Conservation (phyloP, 2,888 invertebrate genomes). For the Andrena bucephala region DNA sequence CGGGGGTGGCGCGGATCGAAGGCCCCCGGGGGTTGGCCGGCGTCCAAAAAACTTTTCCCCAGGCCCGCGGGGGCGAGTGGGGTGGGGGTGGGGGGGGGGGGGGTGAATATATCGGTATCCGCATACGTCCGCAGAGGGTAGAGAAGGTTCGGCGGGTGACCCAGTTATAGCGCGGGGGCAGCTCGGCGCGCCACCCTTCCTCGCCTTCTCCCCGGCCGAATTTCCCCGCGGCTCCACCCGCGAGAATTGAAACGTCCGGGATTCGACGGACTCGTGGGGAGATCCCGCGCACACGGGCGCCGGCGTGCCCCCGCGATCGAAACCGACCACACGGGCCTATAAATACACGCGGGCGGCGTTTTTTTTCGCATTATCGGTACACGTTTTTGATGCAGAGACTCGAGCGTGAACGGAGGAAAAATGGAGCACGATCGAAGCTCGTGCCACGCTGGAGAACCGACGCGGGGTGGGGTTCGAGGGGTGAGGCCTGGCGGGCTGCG, state of each 20-base stretch:
- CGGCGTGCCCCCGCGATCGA: constrained; percentile 11
- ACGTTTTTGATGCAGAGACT: constrained; percentile 23
- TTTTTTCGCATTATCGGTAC: constrained; percentile 33
- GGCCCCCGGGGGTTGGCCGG: constrained; percentile 30
- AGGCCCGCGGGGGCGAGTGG: neutral
- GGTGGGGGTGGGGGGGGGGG: neutral
- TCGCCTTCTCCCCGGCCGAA: constrained; percentile 21
- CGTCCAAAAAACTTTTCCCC: constrained; percentile 51
- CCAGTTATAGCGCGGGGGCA: constrained; percentile 37
- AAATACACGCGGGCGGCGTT: constrained; percentile 29
- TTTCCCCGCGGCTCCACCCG: constrained; percentile 28
- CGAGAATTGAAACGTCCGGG: constrained; percentile 42
- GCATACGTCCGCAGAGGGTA: constrained; percentile 62
- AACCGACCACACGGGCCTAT: constrained; percentile 3
- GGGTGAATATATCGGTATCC: constrained; percentile 54
- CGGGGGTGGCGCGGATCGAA: constrained; percentile 36
- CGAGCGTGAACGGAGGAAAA: constrained; percentile 34
- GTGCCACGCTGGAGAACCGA: neutral
- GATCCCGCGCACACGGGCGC: neutral
- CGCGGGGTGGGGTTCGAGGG: neutral
- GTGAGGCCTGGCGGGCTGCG: neutral
- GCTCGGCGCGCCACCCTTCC: neutral
- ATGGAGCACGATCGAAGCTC: constrained; percentile 41
- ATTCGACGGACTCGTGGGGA: constrained; percentile 3
- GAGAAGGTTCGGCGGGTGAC: constrained; percentile 49